Conservation (phyloP, 1,140 invertebrate genomes). For the Drosophila ogumai region DNA sequence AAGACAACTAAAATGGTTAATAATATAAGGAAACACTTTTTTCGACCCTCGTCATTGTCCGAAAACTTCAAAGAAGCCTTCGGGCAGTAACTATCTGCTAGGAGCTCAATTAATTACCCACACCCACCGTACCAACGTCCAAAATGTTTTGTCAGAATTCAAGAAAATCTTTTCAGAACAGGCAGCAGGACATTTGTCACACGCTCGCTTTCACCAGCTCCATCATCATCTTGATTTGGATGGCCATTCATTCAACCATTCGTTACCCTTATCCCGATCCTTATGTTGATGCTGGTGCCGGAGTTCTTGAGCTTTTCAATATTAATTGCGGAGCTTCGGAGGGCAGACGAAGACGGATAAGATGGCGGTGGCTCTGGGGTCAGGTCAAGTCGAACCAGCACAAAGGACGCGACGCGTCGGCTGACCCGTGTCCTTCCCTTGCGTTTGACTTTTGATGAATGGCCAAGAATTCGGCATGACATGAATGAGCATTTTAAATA, state of each 20-base stretch:
- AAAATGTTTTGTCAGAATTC: conserved; percentile 63
- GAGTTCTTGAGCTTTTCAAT: conserved; percentile 64
- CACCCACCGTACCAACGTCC: not conserved
- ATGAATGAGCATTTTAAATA: conserved; percentile 83
- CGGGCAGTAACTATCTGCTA: conserved; percentile 14
- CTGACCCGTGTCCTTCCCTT: conserved; percentile 66
- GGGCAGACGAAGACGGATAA: conserved; percentile 34
- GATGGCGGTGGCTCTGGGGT: conserved; percentile 43
- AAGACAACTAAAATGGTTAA: not conserved
- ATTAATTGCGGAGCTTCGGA: conserved; percentile 72
- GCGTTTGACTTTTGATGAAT: conserved; percentile 79
- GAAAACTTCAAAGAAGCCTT: conserved; percentile 22
- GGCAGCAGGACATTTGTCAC: conserved; percentile 72
- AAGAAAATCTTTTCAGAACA: conserved; percentile 67
- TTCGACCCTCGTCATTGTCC: conserved; percentile 1
- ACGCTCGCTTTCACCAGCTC: conserved; percentile 77
- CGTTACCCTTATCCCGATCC: conserved; percentile 42
- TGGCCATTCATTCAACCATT: conserved; percentile 47
- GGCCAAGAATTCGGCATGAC: conserved; percentile 74
- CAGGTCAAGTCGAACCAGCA: conserved; percentile 49
- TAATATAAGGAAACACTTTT: not conserved
- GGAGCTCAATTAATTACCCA: conserved; percentile 69
- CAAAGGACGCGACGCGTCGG: conserved; percentile 58
- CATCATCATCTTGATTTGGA: conserved; percentile 64
- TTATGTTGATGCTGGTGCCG: conserved; percentile 35